phyloP scores from a whole-genome alignment of 2,888 invertebrate species.

The Nomada flava region DNA sequence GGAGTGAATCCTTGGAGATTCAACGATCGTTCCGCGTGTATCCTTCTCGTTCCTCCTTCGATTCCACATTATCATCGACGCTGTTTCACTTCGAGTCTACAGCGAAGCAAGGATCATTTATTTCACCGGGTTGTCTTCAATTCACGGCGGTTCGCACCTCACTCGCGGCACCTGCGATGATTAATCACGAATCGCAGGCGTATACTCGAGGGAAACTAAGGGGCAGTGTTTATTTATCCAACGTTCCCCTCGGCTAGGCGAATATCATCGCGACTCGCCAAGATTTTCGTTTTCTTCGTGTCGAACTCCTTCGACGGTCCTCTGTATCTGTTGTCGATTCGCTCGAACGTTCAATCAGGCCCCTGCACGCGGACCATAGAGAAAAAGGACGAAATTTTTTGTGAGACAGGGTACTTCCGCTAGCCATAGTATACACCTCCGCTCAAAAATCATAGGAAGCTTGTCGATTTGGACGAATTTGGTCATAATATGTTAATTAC shows the following conservation, averaged over 20 bases:
- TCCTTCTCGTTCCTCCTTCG: neutral
- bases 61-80: neutral
- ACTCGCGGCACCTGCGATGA: neutral
- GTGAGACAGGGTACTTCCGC: slow-evolving; percentile 17
- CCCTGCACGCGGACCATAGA: neutral
- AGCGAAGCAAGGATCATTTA: neutral
- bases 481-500: no score
- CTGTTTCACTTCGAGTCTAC: neutral
- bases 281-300: neutral
- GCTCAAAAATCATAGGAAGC: no score
- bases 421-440: no score
- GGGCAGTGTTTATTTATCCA: slow-evolving; percentile 15
- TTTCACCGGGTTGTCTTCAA: neutral
- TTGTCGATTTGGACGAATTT: no score
- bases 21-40: neutral
- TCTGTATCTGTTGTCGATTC: neutral
- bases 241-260: neutral
- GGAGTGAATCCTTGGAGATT: neutral
- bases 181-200: slow-evolving; percentile 15
- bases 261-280: neutral
- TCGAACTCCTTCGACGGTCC: neutral
- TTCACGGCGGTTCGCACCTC: slow-evolving; percentile 6
- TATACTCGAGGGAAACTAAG: neutral
- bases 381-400: neutral
- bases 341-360: slow-evolving; percentile 9